Base-by-base conservation (phyloP, 2,113 vertebrate genomes). In the Hydropotes inermis region DNA sequence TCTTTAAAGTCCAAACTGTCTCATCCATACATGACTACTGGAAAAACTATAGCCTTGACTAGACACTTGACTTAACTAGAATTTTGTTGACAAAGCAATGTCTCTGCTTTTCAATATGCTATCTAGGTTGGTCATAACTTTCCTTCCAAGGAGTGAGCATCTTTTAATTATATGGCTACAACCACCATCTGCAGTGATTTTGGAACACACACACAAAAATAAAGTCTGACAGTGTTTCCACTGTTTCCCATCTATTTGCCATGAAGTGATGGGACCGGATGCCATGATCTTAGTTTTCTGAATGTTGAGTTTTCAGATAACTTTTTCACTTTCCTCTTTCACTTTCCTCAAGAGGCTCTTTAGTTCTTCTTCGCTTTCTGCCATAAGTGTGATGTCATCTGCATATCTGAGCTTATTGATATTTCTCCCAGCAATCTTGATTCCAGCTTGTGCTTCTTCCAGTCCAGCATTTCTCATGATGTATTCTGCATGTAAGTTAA, bases 171-270 rank as follows among this genome's bases (percentile, higher is more conserved):
- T 33, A n/a, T n/a, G 64, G 17, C 64, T n/a, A 33, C 17, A 70
- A 11, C 19, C n/a, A 70, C 64, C n/a, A 36, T 23, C 64, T n/a
- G 9, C 1, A 70, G 9, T 70, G 9, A 70, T 10, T 23, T 36
- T 36, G 9, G 64, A 36, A n/a, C 64, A 9, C 19, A 9, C 19
- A 2, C 1, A 0, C 5, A 70, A 54, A 54, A 36, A 36, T 70
- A 36, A 36, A 70, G n/a, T 36, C n/a, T 21, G n/a, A 21, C 64
- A 36, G 2, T 70, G n/a, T 36, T 70, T 70, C n/a, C n/a, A 36
- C 9, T 21, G 19, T 70, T 70, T 36, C n/a, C 9, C 9, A 70
- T 21, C 64, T 36, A 70, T 70, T 70, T 36, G 4, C 9, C 17
- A 36, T 11, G n/a, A 70, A 70, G 64, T 36, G 17, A 11, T 70